Evolutionary conservation across 2,797 vertebrate species (phyloP).

Genomic region (Halcyon smyrnensis): DNA sequence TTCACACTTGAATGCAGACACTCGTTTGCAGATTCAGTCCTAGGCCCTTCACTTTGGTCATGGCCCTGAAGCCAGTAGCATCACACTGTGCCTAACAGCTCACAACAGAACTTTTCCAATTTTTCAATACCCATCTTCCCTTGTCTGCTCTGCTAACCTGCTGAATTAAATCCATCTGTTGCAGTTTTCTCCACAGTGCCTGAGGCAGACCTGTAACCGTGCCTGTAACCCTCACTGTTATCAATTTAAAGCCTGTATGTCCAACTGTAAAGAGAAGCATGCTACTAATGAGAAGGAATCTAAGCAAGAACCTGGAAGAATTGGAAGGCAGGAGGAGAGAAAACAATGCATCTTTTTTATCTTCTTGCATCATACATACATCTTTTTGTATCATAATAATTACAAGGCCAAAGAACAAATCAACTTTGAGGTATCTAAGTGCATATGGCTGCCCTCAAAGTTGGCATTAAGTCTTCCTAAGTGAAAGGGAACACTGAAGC

Average conservation of each 20-base stretch:
- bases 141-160: neutral
- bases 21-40: neutral
- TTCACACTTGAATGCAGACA: neutral
- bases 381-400: neutral
- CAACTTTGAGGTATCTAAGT: neutral
- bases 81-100: neutral
- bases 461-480: neutral
- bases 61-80: neutral
- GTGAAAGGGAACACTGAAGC: neutral
- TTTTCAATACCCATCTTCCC: neutral
- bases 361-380: neutral
- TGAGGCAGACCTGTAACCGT: constrained; percentile 24
- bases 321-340: constrained; percentile 2
- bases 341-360: constrained; percentile 36
- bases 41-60: neutral
- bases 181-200: constrained; percentile 1
- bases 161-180: constrained; percentile 18
- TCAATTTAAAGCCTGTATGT: neutral
- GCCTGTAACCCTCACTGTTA: constrained; percentile 1
- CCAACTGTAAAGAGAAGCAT: constrained; percentile 37
- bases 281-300: constrained; percentile 22
- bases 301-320: constrained; percentile 19
- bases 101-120: neutral
- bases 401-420: neutral
- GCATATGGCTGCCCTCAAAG: constrained; percentile 16